Evolutionary conservation across 2,888 invertebrate species (phyloP).

Genomic region (Pseudeuparius sepicola): DNA sequence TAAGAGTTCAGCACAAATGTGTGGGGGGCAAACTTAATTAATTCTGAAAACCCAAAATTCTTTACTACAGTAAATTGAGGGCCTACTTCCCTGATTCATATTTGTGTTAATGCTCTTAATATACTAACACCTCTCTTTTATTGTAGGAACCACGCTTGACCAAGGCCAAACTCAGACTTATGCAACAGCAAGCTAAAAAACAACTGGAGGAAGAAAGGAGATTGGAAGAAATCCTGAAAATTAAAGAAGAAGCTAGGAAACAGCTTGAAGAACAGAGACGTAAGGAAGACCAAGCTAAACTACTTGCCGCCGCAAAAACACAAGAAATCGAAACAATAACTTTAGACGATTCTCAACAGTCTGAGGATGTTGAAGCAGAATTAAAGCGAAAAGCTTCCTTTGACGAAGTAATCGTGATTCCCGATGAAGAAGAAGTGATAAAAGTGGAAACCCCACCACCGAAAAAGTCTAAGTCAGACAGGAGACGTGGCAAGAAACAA

Average conservation of each 20-base stretch:
- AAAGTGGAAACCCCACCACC: constrained; percentile 4
- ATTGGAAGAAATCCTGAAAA: too few relatives aligned
- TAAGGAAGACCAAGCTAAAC: constrained; percentile 4
- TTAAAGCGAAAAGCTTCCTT: too few relatives aligned
- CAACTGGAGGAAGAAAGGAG: constrained; percentile 15
- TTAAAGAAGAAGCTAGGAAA: constrained; percentile 20
- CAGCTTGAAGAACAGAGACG: constrained; percentile 7
- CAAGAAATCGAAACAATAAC: constrained; percentile 16
- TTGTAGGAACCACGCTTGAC: constrained; percentile 29
- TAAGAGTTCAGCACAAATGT: constrained; percentile 31
- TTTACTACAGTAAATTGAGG: too few relatives aligned
- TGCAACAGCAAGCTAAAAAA: too few relatives aligned
- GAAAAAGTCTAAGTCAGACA: too few relatives aligned
- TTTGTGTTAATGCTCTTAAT: constrained; percentile 32
- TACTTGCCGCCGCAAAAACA: constrained; percentile 10
- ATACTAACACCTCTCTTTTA: constrained; percentile 22
- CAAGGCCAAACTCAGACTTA: constrained; percentile 28
- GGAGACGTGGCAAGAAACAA: too few relatives aligned
- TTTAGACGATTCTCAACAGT: neutral
- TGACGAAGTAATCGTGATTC: too few relatives aligned
- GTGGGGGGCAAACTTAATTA: constrained; percentile 21
- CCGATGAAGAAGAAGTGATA: constrained; percentile 7
- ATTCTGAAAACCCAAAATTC: too few relatives aligned
- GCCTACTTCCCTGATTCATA: too few relatives aligned
- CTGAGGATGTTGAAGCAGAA: constrained; percentile 7